Evolutionary conservation across 2,888 invertebrate genomes (phyloP), one percentile per base, ranked within the genome.

Genomic region (Noctua fimbriata): DNA sequence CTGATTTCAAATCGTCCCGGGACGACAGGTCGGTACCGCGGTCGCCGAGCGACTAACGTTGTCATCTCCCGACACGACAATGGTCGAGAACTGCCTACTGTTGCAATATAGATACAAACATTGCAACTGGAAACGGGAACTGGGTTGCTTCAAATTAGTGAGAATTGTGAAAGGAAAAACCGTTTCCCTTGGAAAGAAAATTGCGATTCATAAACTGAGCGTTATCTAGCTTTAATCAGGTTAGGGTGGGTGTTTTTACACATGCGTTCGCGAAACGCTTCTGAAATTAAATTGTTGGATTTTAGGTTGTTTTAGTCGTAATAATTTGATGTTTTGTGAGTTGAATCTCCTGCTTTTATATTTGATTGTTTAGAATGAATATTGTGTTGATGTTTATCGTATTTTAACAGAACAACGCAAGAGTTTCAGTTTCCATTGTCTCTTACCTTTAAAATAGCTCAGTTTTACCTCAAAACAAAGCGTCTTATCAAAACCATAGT

Each of bases 11-110:
- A 81, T 75, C 74, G 83, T 81, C 74, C 70, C 72, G 79, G 70
- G 79, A 87, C 90, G 91, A 78, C 88, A 88, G 87, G 84, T 88
- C 90, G 84, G 91, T 86, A 84, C 92, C 93, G 90, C 93, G 94
- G 91, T 89, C 93, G 90, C 87, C 91, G 91, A 89, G 92, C 94
- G 94, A 86, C 87, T 87, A 82, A 89, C 88, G 84, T 83, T 87
- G 88, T 88, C 88, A 87, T 76, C 79, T 75, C 80, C 79, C 82
- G 69, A 90, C 91, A 89, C 83, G 69, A 90, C 91, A 90, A 91
- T 91, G 88, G 87, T 49, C 79, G 86, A 72, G 87, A 81, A 90
- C 88, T 87, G 89, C 89, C 90, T 89, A 88, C 88, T 85, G 85
- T 88, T 87, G 88, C 88, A 88, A 81, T 85, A 88, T 89, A 88